Percentiles rank a stretch among this genome's conserved stretches.
Conservation (phyloP, 2,888 invertebrate genomes). For the Cephus sareptanus region DNA sequence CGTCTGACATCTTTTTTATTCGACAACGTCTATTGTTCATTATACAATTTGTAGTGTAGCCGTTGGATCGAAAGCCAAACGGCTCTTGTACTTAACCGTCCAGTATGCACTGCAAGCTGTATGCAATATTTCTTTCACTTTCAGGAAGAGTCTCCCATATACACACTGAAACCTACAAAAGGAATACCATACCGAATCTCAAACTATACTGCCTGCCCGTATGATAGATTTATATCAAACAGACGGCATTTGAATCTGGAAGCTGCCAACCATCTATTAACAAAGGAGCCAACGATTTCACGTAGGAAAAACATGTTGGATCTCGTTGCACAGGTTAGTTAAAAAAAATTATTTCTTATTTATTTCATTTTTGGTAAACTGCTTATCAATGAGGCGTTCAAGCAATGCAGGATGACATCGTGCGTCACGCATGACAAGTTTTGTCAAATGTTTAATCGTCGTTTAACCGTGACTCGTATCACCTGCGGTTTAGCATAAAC, state of each 20-base stretch:
- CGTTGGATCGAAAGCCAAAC: neutral
- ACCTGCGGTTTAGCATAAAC: neutral
- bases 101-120: neutral
- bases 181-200: neutral
- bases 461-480: neutral
- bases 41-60: neutral
- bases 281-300: neutral
- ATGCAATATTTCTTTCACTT: constrained; percentile 10
- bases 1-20: constrained; percentile 21
- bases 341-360: neutral
- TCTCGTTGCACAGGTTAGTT: neutral
- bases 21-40: neutral
- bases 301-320: neutral
- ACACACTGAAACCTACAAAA: constrained; percentile 9
- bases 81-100: neutral
- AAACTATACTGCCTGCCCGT: constrained; percentile 7
- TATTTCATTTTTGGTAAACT: neutral
- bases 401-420: too few relatives aligned
- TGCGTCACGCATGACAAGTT: too few relatives aligned
- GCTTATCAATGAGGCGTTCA: too few relatives aligned
- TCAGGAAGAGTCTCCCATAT: constrained; percentile 27
- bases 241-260: constrained; percentile 39
- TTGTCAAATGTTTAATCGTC: neutral
- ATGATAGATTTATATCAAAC: constrained; percentile 49
- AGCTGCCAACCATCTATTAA: constrained; percentile 38